Conservation (phyloP, 2,113 vertebrate species). For the Cynoglossus semilaevis region DNA sequence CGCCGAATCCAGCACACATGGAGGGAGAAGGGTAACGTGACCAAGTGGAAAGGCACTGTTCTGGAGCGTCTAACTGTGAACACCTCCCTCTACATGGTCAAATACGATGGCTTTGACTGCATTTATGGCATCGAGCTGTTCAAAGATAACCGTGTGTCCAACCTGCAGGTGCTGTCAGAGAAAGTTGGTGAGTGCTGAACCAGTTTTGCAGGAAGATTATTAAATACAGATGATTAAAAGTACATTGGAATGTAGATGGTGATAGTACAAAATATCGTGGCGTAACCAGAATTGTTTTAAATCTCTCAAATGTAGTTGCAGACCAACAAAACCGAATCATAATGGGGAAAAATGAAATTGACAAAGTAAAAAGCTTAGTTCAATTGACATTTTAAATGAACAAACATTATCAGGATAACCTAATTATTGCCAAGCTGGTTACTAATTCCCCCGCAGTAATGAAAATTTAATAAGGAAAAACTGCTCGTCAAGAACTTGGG, state of each 20-base stretch:
- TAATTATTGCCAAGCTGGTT: too few species aligned
- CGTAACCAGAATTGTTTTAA: neutral
- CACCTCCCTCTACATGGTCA: slow-evolving; percentile 80
- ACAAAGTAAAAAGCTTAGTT: too few species aligned
- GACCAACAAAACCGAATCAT: too few species aligned
- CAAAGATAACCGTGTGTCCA: slow-evolving; percentile 78
- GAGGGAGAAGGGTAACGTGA: slow-evolving; percentile 79
- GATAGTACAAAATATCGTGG: too few species aligned
- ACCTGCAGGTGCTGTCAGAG: slow-evolving; percentile 75
- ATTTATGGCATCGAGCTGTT: slow-evolving; percentile 83
- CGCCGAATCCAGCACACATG: slow-evolving; percentile 80
- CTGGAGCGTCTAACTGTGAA: slow-evolving; percentile 79
- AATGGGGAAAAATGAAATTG: too few species aligned
- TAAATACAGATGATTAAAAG: too few species aligned
- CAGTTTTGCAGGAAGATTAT: too few species aligned
- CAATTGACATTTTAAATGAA: too few species aligned
- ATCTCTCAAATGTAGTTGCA: neutral
- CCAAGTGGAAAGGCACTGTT: slow-evolving; percentile 82
- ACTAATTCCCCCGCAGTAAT: neutral
- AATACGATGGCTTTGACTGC: slow-evolving; percentile 82
- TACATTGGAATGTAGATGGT: too few species aligned
- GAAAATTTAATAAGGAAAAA: neutral
- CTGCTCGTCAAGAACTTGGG: neutral
- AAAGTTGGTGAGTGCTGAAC: slow-evolving; percentile 75
- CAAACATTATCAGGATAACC: too few species aligned